A percentile compares a stretch with the other conserved stretches of the same genome.
These are phyloP conservation scores for Drosophila setifemur DNA, from an alignment of 1,140 invertebrate genomes.

Conservation along the genomic window DNA sequence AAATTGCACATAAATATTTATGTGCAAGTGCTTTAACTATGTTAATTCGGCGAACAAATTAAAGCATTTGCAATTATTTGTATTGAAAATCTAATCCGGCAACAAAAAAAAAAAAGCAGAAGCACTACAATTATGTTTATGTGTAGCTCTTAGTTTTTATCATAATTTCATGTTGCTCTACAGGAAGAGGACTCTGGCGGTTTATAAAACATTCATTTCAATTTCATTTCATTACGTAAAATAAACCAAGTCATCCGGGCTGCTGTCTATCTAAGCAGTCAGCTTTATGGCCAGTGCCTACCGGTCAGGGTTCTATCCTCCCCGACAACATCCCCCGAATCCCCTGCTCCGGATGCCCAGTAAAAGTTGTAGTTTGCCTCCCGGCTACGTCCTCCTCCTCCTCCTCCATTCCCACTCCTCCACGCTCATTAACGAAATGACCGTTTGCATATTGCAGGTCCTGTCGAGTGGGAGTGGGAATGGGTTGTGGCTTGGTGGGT, in stretches of 20 bases:
- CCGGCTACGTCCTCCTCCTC: background rate
- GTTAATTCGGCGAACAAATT: conserved; percentile 31
- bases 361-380: conserved; percentile 61
- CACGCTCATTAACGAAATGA: conserved; percentile 81
- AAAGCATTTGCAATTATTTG: conserved; percentile 30
- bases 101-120: background rate
- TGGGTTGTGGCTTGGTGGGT: background rate
- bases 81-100: conserved; percentile 13
- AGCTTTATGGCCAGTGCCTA: conserved; percentile 36
- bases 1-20: conserved; percentile 42
- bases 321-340: background rate
- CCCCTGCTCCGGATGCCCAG: conserved; percentile 63
- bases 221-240: conserved; percentile 80
- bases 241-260: conserved; percentile 74
- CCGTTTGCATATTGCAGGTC: conserved; percentile 76
- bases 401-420: background rate
- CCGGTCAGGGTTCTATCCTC: conserved; percentile 11
- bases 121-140: conserved; percentile 18
- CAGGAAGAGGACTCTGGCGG: conserved; percentile 8
- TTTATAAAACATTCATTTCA: conserved; percentile 81
- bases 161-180: conserved; percentile 61
- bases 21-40: conserved; percentile 30
- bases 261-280: conserved; percentile 59
- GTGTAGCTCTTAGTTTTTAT: conserved; percentile 45
- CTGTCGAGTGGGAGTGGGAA: background rate